These are phyloP conservation scores for Napeogenes sylphis DNA, from an alignment of 2,888 invertebrate genomes.

Conservation along the genomic window DNA sequence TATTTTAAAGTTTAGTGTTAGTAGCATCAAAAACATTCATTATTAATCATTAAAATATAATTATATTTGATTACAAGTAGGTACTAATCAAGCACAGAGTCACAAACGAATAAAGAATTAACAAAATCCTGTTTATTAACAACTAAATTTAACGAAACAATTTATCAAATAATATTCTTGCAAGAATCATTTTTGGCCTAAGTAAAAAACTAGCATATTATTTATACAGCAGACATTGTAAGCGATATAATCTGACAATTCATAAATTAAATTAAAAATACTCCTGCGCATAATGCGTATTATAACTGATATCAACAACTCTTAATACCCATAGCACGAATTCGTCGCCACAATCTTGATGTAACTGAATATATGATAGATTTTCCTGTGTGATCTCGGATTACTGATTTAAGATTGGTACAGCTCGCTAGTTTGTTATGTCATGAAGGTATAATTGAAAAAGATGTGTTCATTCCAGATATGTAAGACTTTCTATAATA, in stretches of 20 bases:
- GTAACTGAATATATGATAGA: constrained; percentile 36
- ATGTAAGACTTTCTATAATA: no score
- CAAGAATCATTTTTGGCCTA: not conserved
- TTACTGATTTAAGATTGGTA: constrained; percentile 52
- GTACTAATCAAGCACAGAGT: no score
- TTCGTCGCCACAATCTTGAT: constrained; percentile 53
- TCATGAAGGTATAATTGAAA: no score
- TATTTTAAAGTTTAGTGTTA: no score
- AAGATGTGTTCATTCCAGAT: no score
- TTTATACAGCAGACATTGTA: not conserved
- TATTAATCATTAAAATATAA: no score
- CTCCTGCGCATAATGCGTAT: constrained; percentile 22
- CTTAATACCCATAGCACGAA: constrained; percentile 61
- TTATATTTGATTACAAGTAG: no score
- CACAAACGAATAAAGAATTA: no score
- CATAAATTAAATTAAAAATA: constrained; percentile 34
- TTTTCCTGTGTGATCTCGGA: constrained; percentile 59
- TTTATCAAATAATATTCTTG: no score
- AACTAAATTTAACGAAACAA: no score
- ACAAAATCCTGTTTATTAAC: no score
- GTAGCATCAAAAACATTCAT: no score
- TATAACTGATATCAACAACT: constrained; percentile 27
- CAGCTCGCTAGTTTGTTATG: not conserved
- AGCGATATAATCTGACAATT: constrained; percentile 34
- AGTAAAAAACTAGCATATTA: constrained; percentile 1